Percentiles rank a stretch among this genome's conserved stretches.
phyloP scores from a whole-genome alignment of 2,888 invertebrate genomes.

The Cheilosia vulpina region DNA sequence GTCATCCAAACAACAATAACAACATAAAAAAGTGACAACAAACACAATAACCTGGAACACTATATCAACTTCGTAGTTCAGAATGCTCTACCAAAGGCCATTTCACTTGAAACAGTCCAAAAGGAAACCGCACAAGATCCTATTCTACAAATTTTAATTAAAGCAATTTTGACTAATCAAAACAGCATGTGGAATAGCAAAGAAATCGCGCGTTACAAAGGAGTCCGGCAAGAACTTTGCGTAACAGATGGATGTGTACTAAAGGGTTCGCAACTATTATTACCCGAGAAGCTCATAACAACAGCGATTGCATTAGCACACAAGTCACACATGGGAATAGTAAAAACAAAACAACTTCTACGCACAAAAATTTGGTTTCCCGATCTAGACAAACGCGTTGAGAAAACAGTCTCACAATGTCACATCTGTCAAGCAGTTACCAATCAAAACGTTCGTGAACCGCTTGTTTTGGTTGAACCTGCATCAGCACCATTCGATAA shows the following conservation, averaged over 20 bases:
- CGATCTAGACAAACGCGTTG: constrained; percentile 10
- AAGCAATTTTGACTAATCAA: background rate
- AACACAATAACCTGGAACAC: background rate
- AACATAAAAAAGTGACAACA: background rate
- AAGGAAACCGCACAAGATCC: background rate
- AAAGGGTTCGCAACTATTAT: constrained; percentile 14
- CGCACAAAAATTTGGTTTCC: constrained; percentile 30
- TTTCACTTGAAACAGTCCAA: background rate
- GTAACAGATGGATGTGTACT: constrained; percentile 23
- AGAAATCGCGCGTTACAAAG: constrained; percentile 10
- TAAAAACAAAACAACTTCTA: constrained; percentile 18
- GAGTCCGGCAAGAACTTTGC: constrained; percentile 20
- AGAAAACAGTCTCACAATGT: constrained; percentile 2
- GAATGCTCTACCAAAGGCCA: background rate
- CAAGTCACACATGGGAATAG: constrained; percentile 18
- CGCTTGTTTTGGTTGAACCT: background rate
- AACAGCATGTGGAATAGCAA: background rate
- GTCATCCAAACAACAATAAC: background rate
- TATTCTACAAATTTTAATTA: background rate
- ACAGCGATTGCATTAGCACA: constrained; percentile 9
- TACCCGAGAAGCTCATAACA: constrained; percentile 5
- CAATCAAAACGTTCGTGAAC: background rate
- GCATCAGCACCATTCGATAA: background rate
- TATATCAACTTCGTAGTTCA: background rate
- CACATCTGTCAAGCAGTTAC: background rate